A percentile compares a stretch with the other conserved stretches of the same genome.
Conservation (phyloP, 2,797 vertebrate species). For the Carcharodon carcharias region DNA sequence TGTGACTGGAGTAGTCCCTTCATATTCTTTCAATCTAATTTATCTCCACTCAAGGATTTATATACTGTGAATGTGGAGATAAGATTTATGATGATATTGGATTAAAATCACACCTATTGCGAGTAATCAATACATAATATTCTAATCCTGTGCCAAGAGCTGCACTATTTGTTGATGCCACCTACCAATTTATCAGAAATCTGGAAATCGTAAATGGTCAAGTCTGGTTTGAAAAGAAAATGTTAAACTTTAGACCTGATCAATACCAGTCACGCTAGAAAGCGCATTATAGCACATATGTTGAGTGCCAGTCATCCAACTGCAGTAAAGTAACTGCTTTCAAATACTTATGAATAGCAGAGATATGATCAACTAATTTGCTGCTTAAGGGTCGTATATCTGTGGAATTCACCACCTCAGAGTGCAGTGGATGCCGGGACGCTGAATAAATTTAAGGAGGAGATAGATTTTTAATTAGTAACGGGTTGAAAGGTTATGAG, state of each 20-base stretch:
- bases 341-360: background rate
- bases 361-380: background rate
- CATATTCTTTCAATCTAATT: background rate
- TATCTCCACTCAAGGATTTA: background rate
- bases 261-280: slow-evolving; percentile 45
- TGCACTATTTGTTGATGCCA: slow-evolving; percentile 93
- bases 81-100: background rate
- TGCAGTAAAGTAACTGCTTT: background rate
- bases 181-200: slow-evolving; percentile 99
- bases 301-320: background rate
- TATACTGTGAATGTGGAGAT: background rate
- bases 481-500: too few relatives aligned
- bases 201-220: slow-evolving; percentile 82
- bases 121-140: background rate
- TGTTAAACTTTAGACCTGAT: slow-evolving; percentile 45
- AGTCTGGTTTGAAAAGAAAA: slow-evolving; percentile 49
- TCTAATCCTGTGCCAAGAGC: slow-evolving; percentile 99
- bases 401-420: too few relatives aligned
- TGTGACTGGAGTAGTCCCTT: background rate
- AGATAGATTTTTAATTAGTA: too few relatives aligned
- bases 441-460: too few relatives aligned
- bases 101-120: background rate
- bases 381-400: background rate
- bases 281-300: slow-evolving; percentile 45
- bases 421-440: too few relatives aligned